These are phyloP conservation scores for Rhodeus uyekii DNA, from an alignment of 2,797 vertebrate species.

Conservation along the genomic window DNA sequence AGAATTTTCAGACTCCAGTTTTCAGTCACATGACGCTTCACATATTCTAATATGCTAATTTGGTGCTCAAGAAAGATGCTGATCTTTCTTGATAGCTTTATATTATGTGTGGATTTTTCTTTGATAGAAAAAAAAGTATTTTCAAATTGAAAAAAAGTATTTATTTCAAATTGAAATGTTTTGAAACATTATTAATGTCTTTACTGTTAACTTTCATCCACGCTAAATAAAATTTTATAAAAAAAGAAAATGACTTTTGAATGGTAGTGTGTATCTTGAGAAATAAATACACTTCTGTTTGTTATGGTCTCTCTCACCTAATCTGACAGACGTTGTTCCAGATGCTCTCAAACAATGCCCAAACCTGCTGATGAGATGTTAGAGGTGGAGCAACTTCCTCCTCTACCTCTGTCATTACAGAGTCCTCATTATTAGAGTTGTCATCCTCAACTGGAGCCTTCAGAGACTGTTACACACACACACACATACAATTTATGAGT, in stretches of 20 bases:
- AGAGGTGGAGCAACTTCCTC: slow-evolving; percentile 55
- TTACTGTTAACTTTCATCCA: not conserved
- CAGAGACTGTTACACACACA: slow-evolving; percentile 32
- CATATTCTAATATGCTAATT: not conserved
- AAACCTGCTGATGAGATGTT: slow-evolving; percentile 81
- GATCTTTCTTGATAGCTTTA: no score
- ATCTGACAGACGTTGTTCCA: slow-evolving; percentile 82
- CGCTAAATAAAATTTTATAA: not conserved
- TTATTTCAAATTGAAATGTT: not conserved
- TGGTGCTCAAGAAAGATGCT: not conserved
- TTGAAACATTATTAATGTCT: not conserved
- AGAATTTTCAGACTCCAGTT: not conserved
- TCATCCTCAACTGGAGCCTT: slow-evolving; percentile 7
- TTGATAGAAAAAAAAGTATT: no score
- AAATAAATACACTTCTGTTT: not conserved
- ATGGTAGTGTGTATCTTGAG: not conserved
- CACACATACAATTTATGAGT: slow-evolving; percentile 2
- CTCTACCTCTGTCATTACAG: slow-evolving; percentile 67
- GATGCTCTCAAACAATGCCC: slow-evolving; percentile 86
- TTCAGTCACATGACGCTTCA: not conserved
- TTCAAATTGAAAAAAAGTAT: not conserved
- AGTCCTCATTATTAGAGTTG: slow-evolving; percentile 65
- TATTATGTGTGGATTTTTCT: no score
- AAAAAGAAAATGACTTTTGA: not conserved
- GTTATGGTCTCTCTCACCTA: slow-evolving; percentile 74